Evolutionary conservation across 2,888 invertebrate genomes (phyloP).

Genomic region (Rotaria socialis): DNA sequence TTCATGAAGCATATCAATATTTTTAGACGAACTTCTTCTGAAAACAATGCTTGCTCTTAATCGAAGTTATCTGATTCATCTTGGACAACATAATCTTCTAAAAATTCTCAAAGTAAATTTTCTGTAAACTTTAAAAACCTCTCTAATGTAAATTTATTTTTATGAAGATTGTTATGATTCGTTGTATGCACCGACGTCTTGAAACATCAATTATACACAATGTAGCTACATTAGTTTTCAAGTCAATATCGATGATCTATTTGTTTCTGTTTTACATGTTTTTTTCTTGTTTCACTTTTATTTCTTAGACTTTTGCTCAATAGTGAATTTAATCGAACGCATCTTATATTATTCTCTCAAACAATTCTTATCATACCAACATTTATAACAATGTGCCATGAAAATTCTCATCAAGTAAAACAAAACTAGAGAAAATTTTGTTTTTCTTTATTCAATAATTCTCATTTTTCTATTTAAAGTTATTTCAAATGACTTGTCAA

Average conservation of each 20-base stretch:
- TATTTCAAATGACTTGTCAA: background rate
- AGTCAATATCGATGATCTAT: background rate
- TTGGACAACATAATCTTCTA: conserved; percentile 30
- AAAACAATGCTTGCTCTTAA: background rate
- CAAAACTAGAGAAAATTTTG: background rate
- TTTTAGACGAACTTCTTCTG: conserved; percentile 7
- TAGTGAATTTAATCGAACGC: background rate
- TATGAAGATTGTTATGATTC: background rate
- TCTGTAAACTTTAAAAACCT: background rate
- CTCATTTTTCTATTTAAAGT: background rate
- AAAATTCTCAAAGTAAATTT: conserved; percentile 4
- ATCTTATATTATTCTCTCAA: background rate
- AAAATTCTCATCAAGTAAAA: conserved; percentile 3
- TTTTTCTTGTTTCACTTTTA: background rate
- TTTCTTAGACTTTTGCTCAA: background rate
- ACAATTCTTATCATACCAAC: conserved; percentile 1
- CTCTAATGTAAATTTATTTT: background rate
- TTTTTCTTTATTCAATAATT: no score
- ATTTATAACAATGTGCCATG: conserved; percentile 5
- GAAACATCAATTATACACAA: background rate
- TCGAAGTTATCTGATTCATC: background rate
- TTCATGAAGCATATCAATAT: background rate
- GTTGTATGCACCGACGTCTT: conserved; percentile 11
- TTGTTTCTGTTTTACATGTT: background rate
- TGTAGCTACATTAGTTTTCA: background rate